A percentile compares a stretch with the other conserved stretches of the same genome.
phyloP scores from a whole-genome alignment of 2,888 invertebrate species.

The Oxystoma pomonae region DNA sequence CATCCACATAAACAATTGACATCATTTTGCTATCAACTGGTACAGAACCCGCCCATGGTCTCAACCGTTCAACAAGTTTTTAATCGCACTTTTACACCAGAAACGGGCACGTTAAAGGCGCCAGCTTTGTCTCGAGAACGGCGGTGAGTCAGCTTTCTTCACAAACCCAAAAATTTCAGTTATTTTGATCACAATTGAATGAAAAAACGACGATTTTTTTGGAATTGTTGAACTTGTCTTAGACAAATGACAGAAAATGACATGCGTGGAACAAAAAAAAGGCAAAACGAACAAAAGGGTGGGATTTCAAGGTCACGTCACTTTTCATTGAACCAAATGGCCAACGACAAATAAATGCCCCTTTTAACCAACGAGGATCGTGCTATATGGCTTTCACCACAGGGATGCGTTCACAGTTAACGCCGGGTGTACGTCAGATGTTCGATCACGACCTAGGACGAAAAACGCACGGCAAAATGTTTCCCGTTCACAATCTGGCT shows the following conservation, averaged over 20 bases:
- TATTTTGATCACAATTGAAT: neutral
- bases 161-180: neutral
- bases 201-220: slow-evolving; percentile 11
- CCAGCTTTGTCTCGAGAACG: neutral
- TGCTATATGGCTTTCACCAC: no score
- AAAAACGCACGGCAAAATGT: no score
- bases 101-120: slow-evolving; percentile 2
- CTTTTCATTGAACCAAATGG: neutral
- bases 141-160: neutral
- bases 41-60: slow-evolving; percentile 38
- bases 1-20: slow-evolving; percentile 35
- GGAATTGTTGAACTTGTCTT: slow-evolving; percentile 23
- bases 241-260: slow-evolving; percentile 34
- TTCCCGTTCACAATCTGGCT: no score
- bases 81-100: slow-evolving; percentile 12
- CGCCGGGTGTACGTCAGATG: no score
- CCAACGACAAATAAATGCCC: neutral
- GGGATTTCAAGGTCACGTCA: slow-evolving; percentile 10
- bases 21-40: slow-evolving; percentile 26
- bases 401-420: no score
- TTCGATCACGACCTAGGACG: no score
- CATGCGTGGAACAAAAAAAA: slow-evolving; percentile 25
- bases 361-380: no score
- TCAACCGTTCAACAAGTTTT: slow-evolving; percentile 19
- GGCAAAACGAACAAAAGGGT: slow-evolving; percentile 20